Conservation (phyloP, 1,140 invertebrate species). For the Spodoptera frugiperda region DNA sequence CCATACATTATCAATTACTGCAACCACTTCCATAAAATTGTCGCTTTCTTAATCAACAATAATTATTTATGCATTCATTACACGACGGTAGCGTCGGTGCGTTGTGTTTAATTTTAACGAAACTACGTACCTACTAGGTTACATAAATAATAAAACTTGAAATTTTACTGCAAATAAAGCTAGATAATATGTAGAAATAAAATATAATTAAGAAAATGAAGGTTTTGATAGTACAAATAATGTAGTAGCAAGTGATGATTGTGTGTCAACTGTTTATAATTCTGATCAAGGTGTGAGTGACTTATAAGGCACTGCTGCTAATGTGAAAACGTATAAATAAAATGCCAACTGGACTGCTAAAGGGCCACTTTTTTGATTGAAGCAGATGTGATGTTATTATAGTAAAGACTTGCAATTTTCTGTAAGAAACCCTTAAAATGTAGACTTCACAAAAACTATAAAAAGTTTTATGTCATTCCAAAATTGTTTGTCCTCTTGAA, state of each 20-base stretch:
- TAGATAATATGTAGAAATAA: neutral
- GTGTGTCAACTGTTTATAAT: slow-evolving; percentile 22
- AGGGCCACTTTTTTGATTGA: neutral
- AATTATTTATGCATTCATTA: slow-evolving; percentile 51
- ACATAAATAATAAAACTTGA: neutral
- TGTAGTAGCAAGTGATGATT: neutral
- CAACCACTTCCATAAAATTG: slow-evolving; percentile 38
- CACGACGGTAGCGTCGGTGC: slow-evolving; percentile 19
- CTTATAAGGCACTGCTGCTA: neutral
- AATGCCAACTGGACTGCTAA: slow-evolving; percentile 11
- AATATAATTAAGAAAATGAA: neutral
- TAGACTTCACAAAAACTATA: neutral
- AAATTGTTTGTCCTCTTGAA: no score
- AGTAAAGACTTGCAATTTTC: neutral
- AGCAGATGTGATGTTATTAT: slow-evolving; percentile 3
- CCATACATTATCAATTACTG: slow-evolving; percentile 30
- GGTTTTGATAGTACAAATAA: neutral
- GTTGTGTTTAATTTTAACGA: slow-evolving; percentile 36
- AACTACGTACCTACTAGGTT: neutral
- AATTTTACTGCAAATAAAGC: neutral
- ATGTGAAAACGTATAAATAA: neutral
- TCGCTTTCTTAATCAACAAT: slow-evolving; percentile 51
- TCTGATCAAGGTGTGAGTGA: slow-evolving; percentile 4
- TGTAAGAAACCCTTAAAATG: neutral
- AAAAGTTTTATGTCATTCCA: no score